Base-by-base conservation (phyloP, 2,113 vertebrate species). In the Brachypodius melanocephalos region DNA sequence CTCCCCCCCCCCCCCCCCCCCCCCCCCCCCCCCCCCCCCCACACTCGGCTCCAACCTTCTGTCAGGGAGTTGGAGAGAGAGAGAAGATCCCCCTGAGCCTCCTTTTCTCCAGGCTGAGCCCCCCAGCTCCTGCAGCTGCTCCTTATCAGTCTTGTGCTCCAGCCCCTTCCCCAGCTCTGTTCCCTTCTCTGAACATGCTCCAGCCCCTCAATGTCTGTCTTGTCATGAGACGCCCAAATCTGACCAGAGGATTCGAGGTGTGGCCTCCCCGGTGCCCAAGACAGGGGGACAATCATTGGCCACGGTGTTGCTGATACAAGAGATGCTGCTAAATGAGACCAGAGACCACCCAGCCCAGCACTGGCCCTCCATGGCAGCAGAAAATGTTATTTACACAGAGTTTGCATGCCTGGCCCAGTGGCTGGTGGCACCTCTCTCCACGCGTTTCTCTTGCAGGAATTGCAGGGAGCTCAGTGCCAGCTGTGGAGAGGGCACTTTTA, bases 321-420 rank as follows among this genome's bases (percentile, higher is more conserved):
- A 66, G 17, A 6, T 48, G 62, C 26, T 7, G 8, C 25, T 90
- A 66, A 20, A 21, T 55, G 75, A 68, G 13, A 20, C 5, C 16
- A 10, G 10, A 0, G 17, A 8, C 12, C 17, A 28, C 66, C 31
- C 49, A 48, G 59, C 45, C 45, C 69, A 32, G 79, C 55, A 1
- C 16, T 3, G 24, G 34, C 52, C 36, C 22, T 32, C 0, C 0
- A 10, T 20, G 34, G 38, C 65, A 45, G 32, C 36, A 28, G 46
- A 2, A 69, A 54, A 5, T 46, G 5, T 4, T 65, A 4, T 38
- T 69, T 52, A 5, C 4, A 4, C 2, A 7, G 16, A 10, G 4
- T 55, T 54, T 77, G 29, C 2, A 4, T 0, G 2, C 17, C 18
- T 48, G 14, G 24, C 17, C 19, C 22, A 4, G 14, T 48, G 57